Percentiles rank a stretch among this genome's conserved stretches.
Evolutionary conservation across 1,140 invertebrate species (phyloP).

Genomic region (Saxidomus purpurata): DNA sequence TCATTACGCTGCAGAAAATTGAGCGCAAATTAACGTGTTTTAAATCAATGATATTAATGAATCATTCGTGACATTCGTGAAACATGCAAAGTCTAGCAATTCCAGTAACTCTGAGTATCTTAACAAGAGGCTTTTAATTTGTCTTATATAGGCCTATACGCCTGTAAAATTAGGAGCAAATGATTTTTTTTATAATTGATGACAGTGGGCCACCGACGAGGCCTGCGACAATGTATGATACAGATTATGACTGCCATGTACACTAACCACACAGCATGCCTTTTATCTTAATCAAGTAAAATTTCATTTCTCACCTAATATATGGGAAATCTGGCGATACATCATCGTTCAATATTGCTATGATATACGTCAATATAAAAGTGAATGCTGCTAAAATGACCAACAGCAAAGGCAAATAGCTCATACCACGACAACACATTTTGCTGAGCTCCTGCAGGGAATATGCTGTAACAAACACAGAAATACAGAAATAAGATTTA

Average conservation of each 20-base stretch:
- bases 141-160: no score
- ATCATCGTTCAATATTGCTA: constrained; percentile 46
- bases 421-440: constrained; percentile 52
- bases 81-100: no score
- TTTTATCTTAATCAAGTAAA: no score
- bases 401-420: constrained; percentile 50
- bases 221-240: no score
- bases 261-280: no score
- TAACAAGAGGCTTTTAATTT: no score
- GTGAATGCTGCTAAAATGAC: constrained; percentile 45
- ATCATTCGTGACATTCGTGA: not conserved
- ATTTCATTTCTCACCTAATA: constrained; percentile 53
- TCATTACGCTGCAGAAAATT: not conserved
- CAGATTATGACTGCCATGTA: no score
- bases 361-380: constrained; percentile 56
- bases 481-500: not conserved
- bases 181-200: no score
- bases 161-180: no score
- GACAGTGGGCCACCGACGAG: no score
- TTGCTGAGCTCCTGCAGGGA: not conserved
- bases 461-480: not conserved
- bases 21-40: not conserved
- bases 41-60: not conserved
- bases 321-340: constrained; percentile 55
- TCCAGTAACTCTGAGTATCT: no score